Base-by-base conservation (phyloP, 2,888 invertebrate genomes). In the Agriopis aurantiaria region DNA sequence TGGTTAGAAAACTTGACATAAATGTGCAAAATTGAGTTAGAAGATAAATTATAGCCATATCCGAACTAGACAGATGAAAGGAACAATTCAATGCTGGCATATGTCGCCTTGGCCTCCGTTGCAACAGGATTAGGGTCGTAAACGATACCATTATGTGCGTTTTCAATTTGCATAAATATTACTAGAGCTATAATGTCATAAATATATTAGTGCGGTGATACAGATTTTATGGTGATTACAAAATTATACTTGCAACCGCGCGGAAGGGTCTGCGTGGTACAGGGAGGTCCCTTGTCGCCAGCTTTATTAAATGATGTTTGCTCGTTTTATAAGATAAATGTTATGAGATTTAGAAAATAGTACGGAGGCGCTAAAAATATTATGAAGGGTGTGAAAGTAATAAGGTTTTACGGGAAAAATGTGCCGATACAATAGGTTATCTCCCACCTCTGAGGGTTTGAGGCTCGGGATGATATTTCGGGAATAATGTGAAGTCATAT, bases 141-240 rank as follows among this genome's bases (percentile, higher is more conserved):
- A 92, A 91, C 89, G 92, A 89, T 86, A 87, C 89, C 90, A 90
- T 91, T 92, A 87, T 85, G 91, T 85, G 85, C 89, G 87, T 92
- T 92, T 95, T 93, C 94, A 92, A 94, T 94, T 94, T 94, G 92
- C 94, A 94, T 94, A 94, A 92, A 93, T 92, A 94, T 93, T 93
- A 93, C 92, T 91, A 89, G 86, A 87, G 88, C 89, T 82, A 82
- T 90, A 90, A 91, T 89, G 90, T 85, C 89, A 93, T 94, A 94
- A 93, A 94, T 94, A 93, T 92, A 93, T 94, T 94, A 93, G 91
- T 91, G 88, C 80, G 90, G 91, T 91, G 90, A 91, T 92, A 92
- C 91, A 91, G 91, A 93, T 93, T 94, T 93, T 93, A 94, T 94
- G 93, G 92, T 91, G 92, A 93, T 94, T 92, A 92, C 91, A 83